Percentiles rank a stretch among this genome's conserved stretches.
Conservation (phyloP, 2,888 invertebrate genomes). For the Chironomus riparius region DNA sequence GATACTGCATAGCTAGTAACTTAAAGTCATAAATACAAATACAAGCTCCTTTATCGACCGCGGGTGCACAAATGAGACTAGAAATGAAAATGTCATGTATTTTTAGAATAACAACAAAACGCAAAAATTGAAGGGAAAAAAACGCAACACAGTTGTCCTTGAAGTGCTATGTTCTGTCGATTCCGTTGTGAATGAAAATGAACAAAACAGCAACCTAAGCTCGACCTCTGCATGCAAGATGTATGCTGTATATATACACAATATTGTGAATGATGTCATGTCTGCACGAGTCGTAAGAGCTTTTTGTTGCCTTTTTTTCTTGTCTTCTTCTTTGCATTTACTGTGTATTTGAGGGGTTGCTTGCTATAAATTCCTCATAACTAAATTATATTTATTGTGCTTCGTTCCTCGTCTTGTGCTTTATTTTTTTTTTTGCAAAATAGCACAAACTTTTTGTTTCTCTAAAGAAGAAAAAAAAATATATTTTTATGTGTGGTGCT, state of each 20-base stretch:
- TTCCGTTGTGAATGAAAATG: neutral
- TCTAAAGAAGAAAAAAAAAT: neutral
- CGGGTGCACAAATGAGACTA: neutral
- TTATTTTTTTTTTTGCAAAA: neutral
- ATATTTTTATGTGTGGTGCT: too few species aligned
- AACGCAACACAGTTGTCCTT: conserved; percentile 17
- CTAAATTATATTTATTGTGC: neutral
- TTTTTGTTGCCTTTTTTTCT: neutral
- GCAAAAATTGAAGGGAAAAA: neutral
- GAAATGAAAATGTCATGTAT: neutral
- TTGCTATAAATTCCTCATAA: conserved; percentile 6
- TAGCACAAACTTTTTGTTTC: neutral
- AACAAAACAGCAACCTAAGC: neutral
- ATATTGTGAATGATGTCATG: conserved; percentile 6
- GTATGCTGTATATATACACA: neutral
- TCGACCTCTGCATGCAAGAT: conserved; percentile 25
- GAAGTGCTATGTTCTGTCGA: neutral
- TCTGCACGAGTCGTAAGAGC: conserved; percentile 14
- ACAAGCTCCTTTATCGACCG: neutral
- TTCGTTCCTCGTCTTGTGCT: too few species aligned
- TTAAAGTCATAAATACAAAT: too few species aligned
- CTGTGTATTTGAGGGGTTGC: conserved; percentile 1
- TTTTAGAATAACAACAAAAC: neutral
- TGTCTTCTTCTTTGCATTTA: neutral
- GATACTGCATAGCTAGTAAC: too few species aligned